phyloP scores from a whole-genome alignment of 2,888 invertebrate genomes.

The Brachylomia viminalis region DNA sequence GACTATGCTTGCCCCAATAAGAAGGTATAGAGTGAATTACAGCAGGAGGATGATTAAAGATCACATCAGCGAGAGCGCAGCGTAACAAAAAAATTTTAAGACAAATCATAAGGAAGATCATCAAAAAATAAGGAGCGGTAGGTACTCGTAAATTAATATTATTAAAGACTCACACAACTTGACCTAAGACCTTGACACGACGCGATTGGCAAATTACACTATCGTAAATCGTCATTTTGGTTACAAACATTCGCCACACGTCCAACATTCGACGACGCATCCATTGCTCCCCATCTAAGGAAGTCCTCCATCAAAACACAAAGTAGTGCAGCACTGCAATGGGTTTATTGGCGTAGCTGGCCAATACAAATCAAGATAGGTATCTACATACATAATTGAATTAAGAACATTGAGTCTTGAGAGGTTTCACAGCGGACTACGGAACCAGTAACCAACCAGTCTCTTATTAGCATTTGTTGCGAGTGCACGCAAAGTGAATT shows the following conservation, averaged over 20 bases:
- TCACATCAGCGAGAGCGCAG: background rate
- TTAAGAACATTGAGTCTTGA: constrained; percentile 33
- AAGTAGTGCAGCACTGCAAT: constrained; percentile 24
- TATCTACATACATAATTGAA: constrained; percentile 42
- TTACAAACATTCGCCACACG: constrained; percentile 21
- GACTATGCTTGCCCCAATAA: background rate
- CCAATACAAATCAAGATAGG: constrained; percentile 27
- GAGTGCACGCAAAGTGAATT: constrained; percentile 47
- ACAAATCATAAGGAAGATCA: background rate
- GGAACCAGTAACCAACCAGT: constrained; percentile 58
- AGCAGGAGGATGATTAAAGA: background rate
- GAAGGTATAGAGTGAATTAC: background rate
- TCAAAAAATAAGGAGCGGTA: background rate
- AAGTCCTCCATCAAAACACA: background rate
- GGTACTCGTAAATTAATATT: background rate
- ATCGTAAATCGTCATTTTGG: constrained; percentile 13
- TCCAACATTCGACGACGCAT: background rate
- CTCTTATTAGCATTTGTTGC: constrained; percentile 31
- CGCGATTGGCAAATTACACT: constrained; percentile 48
- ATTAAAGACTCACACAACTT: constrained; percentile 5
- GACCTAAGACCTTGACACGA: constrained; percentile 47
- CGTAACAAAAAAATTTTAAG: background rate
- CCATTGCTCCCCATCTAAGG: background rate
- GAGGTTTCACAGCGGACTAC: constrained; percentile 15
- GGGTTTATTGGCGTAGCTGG: constrained; percentile 5